Evolutionary conservation across 2,113 vertebrate species (phyloP).

Genomic region (Ailurus styani): DNA sequence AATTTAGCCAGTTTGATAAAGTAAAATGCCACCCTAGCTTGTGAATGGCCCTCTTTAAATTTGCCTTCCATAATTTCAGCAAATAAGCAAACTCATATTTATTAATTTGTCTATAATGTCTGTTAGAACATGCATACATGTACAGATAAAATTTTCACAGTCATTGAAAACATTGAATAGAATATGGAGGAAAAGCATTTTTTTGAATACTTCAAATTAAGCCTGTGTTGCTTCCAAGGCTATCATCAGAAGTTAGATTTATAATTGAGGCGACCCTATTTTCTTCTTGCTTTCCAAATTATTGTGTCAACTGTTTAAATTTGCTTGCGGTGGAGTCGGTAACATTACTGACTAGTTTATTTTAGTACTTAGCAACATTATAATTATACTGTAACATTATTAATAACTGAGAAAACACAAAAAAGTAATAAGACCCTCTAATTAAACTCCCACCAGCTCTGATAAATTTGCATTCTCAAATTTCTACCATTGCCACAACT

Average conservation of each 20-base stretch:
- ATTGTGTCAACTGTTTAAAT: neutral
- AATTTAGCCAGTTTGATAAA: neutral
- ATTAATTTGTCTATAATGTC: neutral
- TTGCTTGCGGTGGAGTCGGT: neutral
- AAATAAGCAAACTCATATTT: neutral
- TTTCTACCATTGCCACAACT: neutral
- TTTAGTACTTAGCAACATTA: neutral
- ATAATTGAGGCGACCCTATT: neutral
- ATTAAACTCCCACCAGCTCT: neutral
- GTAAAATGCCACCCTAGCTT: neutral
- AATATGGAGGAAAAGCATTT: neutral
- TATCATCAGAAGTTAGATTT: neutral
- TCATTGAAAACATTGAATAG: neutral
- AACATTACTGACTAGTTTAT: neutral
- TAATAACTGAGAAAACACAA: neutral
- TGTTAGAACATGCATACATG: neutral
- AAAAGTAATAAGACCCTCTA: neutral
- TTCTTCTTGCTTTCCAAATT: conserved; percentile 19
- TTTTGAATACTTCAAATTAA: neutral
- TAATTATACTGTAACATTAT: neutral
- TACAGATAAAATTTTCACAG: neutral
- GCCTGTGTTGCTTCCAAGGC: neutral
- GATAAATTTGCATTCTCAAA: neutral
- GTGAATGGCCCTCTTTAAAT: neutral
- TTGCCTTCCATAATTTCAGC: neutral